Conservation (phyloP, 1,140 invertebrate species). For the Carposina sasakii region DNA sequence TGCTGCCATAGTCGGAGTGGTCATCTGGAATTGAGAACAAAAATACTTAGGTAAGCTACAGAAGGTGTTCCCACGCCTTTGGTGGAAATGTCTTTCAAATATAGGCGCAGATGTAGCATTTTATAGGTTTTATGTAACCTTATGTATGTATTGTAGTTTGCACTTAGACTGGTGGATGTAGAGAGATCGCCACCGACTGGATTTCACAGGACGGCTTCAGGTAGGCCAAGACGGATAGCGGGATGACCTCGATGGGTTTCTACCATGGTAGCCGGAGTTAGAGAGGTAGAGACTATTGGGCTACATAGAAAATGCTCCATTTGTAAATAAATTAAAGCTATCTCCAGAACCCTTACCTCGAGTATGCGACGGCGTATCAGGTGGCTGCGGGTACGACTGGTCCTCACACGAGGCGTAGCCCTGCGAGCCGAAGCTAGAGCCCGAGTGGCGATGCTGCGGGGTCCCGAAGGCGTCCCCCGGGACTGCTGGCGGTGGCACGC, state of each 20-base stretch:
- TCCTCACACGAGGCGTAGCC: constrained; percentile 85
- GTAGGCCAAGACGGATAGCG: too few relatives aligned
- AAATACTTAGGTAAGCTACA: neutral
- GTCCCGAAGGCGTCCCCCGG: constrained; percentile 76
- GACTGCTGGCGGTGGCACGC: constrained; percentile 86
- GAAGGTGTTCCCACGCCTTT: neutral
- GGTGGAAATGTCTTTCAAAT: too few relatives aligned
- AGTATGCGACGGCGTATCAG: constrained; percentile 65
- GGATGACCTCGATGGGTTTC: too few relatives aligned
- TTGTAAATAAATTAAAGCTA: neutral
- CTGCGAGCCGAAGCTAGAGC: constrained; percentile 81
- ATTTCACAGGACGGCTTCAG: too few relatives aligned
- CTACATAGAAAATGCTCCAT: too few relatives aligned
- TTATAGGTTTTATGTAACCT: too few relatives aligned
- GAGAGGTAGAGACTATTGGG: too few relatives aligned
- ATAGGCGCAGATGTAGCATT: too few relatives aligned
- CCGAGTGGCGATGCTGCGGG: constrained; percentile 80
- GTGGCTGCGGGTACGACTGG: constrained; percentile 74
- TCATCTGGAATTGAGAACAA: constrained; percentile 75
- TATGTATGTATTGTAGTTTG: too few relatives aligned
- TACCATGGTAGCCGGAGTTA: too few relatives aligned
- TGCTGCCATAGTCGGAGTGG: constrained; percentile 77
- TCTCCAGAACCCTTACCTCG: constrained; percentile 46
- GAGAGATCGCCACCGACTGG: too few relatives aligned
- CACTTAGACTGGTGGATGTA: too few relatives aligned